A percentile compares a stretch with the other conserved stretches of the same genome.
Evolutionary conservation across 92 coral and sea anemone genomes (phyloP).

Genomic region (Epizoanthus scotinus): DNA sequence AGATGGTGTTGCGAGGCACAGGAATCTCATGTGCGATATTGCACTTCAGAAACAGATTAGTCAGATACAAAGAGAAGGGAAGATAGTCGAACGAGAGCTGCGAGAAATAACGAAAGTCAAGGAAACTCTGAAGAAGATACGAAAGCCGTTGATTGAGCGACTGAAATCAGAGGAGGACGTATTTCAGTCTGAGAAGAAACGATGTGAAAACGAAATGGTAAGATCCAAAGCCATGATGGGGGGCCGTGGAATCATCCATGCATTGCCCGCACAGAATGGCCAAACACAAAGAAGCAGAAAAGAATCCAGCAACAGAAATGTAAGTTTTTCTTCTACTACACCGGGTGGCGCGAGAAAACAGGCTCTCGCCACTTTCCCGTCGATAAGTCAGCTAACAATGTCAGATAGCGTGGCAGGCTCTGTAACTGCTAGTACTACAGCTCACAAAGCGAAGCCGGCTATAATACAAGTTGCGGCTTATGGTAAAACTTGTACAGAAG

Average conservation of each 20-base stretch:
- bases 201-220: constrained; percentile 23
- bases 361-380: not conserved
- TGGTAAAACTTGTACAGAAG: too few relatives aligned
- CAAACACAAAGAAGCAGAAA: constrained; percentile 6
- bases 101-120: constrained; percentile 83
- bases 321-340: not conserved
- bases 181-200: constrained; percentile 20
- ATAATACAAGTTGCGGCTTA: too few relatives aligned
- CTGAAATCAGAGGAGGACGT: constrained; percentile 25
- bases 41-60: constrained; percentile 78
- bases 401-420: too few relatives aligned
- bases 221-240: constrained; percentile 14
- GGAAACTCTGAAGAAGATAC: constrained; percentile 68
- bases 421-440: too few relatives aligned
- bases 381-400: too few relatives aligned
- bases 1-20: constrained; percentile 77
- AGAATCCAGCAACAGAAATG: not conserved
- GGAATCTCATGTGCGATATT: constrained; percentile 85
- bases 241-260: not conserved
- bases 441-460: too few relatives aligned
- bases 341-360: not conserved
- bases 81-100: constrained; percentile 74
- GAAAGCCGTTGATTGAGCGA: constrained; percentile 52
- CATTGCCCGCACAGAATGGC: constrained; percentile 11
- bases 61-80: constrained; percentile 75